A percentile compares a stretch with the other conserved stretches of the same genome.
These are phyloP conservation scores for Trachemys scripta DNA, from an alignment of 2,113 vertebrate species.

Conservation along the genomic window DNA sequence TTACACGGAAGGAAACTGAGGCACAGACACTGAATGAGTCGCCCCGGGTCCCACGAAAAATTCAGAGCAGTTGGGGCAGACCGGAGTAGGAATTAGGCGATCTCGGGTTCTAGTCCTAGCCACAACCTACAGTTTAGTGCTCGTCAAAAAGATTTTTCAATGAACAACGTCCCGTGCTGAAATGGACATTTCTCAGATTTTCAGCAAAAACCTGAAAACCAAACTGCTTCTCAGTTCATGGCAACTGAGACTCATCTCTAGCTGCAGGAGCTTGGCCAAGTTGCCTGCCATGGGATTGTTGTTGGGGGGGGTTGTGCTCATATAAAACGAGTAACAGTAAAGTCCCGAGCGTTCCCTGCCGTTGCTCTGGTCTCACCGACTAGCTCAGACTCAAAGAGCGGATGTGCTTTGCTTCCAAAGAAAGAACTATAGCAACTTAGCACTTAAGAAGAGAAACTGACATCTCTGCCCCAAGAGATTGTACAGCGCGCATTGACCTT, in stretches of 20 bases:
- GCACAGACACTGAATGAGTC: not conserved
- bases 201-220: not conserved
- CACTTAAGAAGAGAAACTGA: not conserved
- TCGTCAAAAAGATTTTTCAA: not conserved
- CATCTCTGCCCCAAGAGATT: not conserved
- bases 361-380: accelerated
- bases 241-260: not conserved
- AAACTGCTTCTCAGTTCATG: not conserved
- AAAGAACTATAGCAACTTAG: accelerated
- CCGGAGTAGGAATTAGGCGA: not conserved
- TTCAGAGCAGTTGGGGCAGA: not conserved
- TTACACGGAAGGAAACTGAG: not conserved
- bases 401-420: not conserved
- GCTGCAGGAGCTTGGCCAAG: not conserved
- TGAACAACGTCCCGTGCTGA: not conserved
- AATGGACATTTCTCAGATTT: not conserved
- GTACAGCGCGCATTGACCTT: not conserved
- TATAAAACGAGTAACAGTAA: not conserved
- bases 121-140: not conserved
- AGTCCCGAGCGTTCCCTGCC: not conserved
- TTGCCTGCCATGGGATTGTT: not conserved
- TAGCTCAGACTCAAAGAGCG: not conserved
- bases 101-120: not conserved
- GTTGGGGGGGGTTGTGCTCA: not conserved
- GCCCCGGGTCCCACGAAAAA: not conserved